Base-by-base conservation (phyloP, 2,797 vertebrate species). In the Hippopotamyrus pictus region DNA sequence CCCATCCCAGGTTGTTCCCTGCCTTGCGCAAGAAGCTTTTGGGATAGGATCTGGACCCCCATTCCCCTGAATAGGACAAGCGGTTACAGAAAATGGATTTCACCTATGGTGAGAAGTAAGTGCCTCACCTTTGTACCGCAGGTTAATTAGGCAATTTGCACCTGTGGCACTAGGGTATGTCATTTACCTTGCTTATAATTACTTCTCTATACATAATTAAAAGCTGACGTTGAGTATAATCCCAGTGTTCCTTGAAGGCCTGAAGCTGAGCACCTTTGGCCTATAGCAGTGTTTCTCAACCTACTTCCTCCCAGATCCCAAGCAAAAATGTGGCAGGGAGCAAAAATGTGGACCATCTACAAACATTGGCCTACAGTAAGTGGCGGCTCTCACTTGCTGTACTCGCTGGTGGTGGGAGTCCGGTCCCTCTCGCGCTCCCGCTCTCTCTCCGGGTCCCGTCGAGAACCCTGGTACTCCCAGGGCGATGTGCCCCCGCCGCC, bases 381-480 rank as follows among this genome's bases (percentile, higher is more conserved):
- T 82, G 11, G 1, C 1, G 14, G 48, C 53, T 17, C 90, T 79
- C 84, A 95, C 93, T 93, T 95, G 94, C 92, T 95, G 91, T 94
- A 95, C 85, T 94, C 94, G 6, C 91, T 95, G 6, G 93, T 93
- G 84, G 94, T 93, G 0, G 93, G 93, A 3, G 94, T 95, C 62
- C 92, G 94, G 57, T 94, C 93, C 0, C 94, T 53, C 89, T 94
- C 92, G 59, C 92, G 94, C 53, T 94, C 93, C 1, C 93, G 22
- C 89, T 94, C 91, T 89, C 91, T 89, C 17, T 94, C 93, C 0
- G 92, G 93, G 84, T 88, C 88, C 0, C 94, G 87, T 2, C 95
- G 91, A 0, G 94, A 92, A 89, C 92, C 92, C 0, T 93, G 93
- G 88, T 95, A 95, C 0, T 95, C 95, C 94, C 95, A 95, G 89